These are phyloP conservation scores for Caenorhabditis doughertyi DNA, from an alignment of 2,888 invertebrate genomes.

Conservation along the genomic window DNA sequence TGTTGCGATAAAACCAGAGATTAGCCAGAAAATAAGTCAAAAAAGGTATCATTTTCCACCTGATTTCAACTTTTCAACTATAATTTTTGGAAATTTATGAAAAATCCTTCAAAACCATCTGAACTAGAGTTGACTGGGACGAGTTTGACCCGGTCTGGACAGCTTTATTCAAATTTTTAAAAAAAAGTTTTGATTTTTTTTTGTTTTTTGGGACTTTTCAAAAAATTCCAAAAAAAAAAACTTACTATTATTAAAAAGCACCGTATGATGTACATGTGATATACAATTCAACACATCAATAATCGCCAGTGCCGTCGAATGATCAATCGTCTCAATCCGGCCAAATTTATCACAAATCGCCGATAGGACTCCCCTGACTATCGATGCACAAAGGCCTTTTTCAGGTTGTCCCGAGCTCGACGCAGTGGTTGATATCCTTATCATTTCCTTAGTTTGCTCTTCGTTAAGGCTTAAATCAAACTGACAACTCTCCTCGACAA, in stretches of 20 bases:
- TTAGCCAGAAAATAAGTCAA: too few relatives aligned
- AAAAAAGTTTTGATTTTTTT: too few relatives aligned
- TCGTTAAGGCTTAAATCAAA: conserved; percentile 74
- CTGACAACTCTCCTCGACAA: conserved; percentile 74
- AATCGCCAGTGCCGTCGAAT: conserved; percentile 76
- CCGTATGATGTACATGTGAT: conserved; percentile 74
- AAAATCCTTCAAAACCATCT: too few relatives aligned
- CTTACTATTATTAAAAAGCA: conserved; percentile 78
- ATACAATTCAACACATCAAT: conserved; percentile 80
- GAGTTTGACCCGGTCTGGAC: too few relatives aligned
- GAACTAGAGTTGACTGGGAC: too few relatives aligned
- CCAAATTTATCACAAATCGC: conserved; percentile 81
- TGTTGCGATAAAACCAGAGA: too few relatives aligned
- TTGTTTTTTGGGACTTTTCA: too few relatives aligned
- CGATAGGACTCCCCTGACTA: conserved; percentile 78
- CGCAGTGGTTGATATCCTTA: conserved; percentile 63
- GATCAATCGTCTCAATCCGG: conserved; percentile 72
- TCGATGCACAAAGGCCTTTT: conserved; percentile 76
- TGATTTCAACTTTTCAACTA: too few relatives aligned
- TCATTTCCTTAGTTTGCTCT: conserved; percentile 71
- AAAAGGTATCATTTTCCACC: too few relatives aligned
- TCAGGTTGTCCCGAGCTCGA: conserved; percentile 69
- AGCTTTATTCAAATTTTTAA: too few relatives aligned
- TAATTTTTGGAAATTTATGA: too few relatives aligned
- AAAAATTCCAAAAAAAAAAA: conserved; percentile 4